phyloP scores from a whole-genome alignment of 2,888 invertebrate species.

The Lymantria monacha region DNA sequence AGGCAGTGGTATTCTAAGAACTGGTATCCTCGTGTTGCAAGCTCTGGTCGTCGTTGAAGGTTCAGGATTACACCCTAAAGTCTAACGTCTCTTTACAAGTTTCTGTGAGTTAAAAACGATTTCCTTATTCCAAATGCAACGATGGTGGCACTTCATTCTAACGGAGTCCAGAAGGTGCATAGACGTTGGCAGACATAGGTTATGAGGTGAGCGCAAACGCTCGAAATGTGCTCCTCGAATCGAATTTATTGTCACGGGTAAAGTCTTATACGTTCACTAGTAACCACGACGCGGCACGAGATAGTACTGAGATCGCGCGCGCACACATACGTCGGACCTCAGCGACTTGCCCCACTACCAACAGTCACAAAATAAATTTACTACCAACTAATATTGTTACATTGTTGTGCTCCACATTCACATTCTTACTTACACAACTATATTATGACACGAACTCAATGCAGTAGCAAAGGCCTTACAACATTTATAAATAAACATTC shows the following conservation, averaged over 20 bases:
- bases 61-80: constrained; percentile 42
- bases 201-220: constrained; percentile 73
- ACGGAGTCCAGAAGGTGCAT: constrained; percentile 73
- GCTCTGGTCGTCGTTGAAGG: constrained; percentile 69
- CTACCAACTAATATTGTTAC: constrained; percentile 7
- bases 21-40: constrained; percentile 63
- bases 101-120: constrained; percentile 96
- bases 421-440: constrained; percentile 19
- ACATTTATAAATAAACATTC: neutral
- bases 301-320: constrained; percentile 56
- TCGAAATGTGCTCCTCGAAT: constrained; percentile 59
- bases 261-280: constrained; percentile 49
- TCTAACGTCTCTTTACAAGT: constrained; percentile 95
- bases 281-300: constrained; percentile 61
- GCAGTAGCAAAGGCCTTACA: neutral
- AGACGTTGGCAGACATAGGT: constrained; percentile 76
- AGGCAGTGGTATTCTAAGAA: constrained; percentile 69
- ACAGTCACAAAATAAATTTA: constrained; percentile 22
- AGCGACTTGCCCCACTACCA: constrained; percentile 38
- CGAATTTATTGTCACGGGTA: constrained; percentile 79
- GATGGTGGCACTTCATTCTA: constrained; percentile 89
- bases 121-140: constrained; percentile 95
- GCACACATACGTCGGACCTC: constrained; percentile 27
- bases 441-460: constrained; percentile 1
- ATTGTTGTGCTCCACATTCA: constrained; percentile 31